phyloP scores from a whole-genome alignment of 2,888 invertebrate genomes.

The Leucophenga maculata region DNA sequence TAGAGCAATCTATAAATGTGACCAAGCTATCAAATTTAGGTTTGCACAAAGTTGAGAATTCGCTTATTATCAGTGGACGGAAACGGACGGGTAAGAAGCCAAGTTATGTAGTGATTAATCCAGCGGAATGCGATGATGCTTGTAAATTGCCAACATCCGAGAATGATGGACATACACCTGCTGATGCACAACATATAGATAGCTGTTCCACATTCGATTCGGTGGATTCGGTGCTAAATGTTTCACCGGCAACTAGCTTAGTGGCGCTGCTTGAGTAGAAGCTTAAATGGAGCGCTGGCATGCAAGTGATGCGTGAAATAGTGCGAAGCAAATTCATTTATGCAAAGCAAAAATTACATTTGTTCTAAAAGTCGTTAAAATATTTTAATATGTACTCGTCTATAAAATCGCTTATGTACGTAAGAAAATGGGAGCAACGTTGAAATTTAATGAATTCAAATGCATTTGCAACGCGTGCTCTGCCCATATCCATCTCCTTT shows the following conservation, averaged over 20 bases:
- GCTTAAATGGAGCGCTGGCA: background rate
- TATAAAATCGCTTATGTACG: conserved; percentile 13
- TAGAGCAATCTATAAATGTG: no score
- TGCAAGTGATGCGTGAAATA: no score
- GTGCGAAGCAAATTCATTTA: no score
- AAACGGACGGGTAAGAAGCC: no score
- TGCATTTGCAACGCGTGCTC: conserved; percentile 5
- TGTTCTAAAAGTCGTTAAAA: background rate
- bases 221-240: background rate
- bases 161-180: conserved; percentile 34
- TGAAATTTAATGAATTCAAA: conserved; percentile 24
- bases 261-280: background rate
- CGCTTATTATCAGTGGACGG: no score
- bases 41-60: no score
- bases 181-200: background rate
- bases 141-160: no score
- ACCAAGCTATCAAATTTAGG: no score
- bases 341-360: background rate
- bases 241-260: background rate
- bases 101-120: no score
- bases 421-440: background rate
- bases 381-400: background rate
- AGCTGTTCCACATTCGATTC: no score
- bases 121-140: no score
- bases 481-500: background rate